Percentiles rank a stretch among this genome's conserved stretches.
Evolutionary conservation across 2,888 invertebrate genomes (phyloP).

Genomic region (Epicampocera succincta): DNA sequence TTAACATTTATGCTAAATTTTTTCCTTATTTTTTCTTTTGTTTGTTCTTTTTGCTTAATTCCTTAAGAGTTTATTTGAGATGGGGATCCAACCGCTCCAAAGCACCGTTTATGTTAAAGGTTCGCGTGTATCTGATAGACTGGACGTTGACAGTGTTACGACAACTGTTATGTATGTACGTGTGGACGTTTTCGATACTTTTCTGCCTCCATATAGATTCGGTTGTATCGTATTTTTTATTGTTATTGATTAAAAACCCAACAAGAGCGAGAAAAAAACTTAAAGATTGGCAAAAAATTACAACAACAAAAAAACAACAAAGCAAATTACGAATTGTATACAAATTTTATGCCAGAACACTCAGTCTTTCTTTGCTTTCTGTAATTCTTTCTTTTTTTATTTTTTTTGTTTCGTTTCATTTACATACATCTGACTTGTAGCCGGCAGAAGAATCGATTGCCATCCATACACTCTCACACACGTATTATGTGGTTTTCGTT

Average conservation of each 20-base stretch:
- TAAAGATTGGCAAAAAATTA: slow-evolving; percentile 58
- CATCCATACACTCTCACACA: slow-evolving; percentile 41
- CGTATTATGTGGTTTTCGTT: background rate
- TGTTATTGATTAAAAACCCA: slow-evolving; percentile 38
- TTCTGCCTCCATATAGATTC: slow-evolving; percentile 29
- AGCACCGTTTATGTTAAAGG: slow-evolving; percentile 65
- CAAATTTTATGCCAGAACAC: slow-evolving; percentile 49
- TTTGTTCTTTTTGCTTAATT: slow-evolving; percentile 9
- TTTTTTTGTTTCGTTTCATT: background rate
- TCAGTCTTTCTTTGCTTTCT: slow-evolving; percentile 17
- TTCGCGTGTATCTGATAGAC: slow-evolving; percentile 67
- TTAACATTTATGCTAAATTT: background rate
- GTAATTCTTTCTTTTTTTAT: slow-evolving; percentile 30
- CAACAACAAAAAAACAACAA: background rate
- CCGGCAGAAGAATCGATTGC: slow-evolving; percentile 2
- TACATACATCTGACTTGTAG: background rate
- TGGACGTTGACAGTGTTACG: slow-evolving; percentile 67
- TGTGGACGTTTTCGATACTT: slow-evolving; percentile 52
- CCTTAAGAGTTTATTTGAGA: background rate
- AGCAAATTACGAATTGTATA: slow-evolving; percentile 46
- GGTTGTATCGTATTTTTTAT: slow-evolving; percentile 23
- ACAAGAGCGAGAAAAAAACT: slow-evolving; percentile 12
- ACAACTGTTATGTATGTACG: slow-evolving; percentile 67
- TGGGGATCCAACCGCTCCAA: slow-evolving; percentile 54
- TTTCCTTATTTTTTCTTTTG: background rate